Percentiles rank a stretch among this genome's conserved stretches.
phyloP scores from a whole-genome alignment of 37 sponge, comb jelly and placozoan genomes.

The Agelas oroides region DNA sequence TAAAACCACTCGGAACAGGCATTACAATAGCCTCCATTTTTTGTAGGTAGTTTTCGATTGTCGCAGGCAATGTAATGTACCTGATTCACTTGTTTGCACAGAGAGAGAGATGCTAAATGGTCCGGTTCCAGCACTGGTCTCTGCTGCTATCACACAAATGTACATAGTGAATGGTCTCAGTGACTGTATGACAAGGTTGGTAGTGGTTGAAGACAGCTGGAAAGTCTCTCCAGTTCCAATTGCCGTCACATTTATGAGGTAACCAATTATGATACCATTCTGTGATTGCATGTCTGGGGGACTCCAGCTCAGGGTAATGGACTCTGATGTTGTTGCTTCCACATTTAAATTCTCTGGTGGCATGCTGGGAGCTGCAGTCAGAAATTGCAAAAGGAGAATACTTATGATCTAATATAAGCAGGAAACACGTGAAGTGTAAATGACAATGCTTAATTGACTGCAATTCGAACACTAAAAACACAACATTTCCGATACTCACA shows the following conservation, averaged over 20 bases:
- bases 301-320: neutral
- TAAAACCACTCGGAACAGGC: no score
- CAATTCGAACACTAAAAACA: no score
- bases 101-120: neutral
- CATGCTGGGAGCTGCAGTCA: no score
- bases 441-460: no score
- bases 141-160: conserved; percentile 14
- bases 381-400: no score
- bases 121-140: conserved; percentile 12
- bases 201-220: neutral
- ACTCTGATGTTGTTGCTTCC: neutral
- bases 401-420: no score
- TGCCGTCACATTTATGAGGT: conserved; percentile 5
- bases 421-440: no score
- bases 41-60: no score
- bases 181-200: neutral
- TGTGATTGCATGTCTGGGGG: neutral
- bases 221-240: neutral
- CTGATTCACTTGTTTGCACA: neutral
- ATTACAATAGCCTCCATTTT: no score
- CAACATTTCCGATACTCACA: no score
- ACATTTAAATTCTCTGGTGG: no score
- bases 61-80: no score
- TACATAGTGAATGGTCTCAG: conserved; percentile 26
- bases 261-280: conserved; percentile 2